Conservation (phyloP, 1,140 invertebrate species). For the Eriocheir sinensis region DNA sequence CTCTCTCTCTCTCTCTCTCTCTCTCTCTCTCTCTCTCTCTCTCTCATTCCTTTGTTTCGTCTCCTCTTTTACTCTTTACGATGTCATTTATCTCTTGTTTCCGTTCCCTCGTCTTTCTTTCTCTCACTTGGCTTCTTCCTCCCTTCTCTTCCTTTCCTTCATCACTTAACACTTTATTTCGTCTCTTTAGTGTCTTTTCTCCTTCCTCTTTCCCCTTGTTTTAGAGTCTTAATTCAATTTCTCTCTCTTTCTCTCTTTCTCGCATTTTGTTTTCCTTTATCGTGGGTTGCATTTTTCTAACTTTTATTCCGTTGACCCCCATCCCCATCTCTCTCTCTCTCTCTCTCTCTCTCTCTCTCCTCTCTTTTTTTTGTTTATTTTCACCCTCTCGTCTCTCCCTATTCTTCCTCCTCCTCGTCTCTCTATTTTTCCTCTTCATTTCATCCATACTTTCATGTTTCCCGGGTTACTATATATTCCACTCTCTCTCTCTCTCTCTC, state of each 20-base stretch:
- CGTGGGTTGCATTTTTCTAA: not conserved
- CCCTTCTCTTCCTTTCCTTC: not conserved
- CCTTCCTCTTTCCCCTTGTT: not conserved
- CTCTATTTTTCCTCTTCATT: not conserved
- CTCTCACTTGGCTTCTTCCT: not conserved
- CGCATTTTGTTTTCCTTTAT: not conserved
- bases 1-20: conserved; percentile 40
- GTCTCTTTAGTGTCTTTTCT: not conserved
- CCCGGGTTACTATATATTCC: not conserved
- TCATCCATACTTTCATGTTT: not conserved
- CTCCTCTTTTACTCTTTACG: not conserved
- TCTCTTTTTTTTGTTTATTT: not conserved
- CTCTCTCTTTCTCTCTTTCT: not conserved
- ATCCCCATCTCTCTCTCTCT: not conserved
- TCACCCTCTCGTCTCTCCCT: not conserved
- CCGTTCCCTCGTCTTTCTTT: not conserved
- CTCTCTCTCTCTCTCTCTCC: not conserved
- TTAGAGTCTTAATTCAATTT: not conserved
- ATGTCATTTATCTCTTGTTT: not conserved
- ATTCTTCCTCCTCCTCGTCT: not conserved
- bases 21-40: conserved; percentile 33
- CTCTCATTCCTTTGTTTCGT: not conserved
- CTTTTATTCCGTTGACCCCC: not conserved
- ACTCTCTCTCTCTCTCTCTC: not conserved
- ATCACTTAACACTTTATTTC: not conserved